Base-by-base conservation (phyloP, 2,113 vertebrate genomes). In the Gavialis gangeticus region DNA sequence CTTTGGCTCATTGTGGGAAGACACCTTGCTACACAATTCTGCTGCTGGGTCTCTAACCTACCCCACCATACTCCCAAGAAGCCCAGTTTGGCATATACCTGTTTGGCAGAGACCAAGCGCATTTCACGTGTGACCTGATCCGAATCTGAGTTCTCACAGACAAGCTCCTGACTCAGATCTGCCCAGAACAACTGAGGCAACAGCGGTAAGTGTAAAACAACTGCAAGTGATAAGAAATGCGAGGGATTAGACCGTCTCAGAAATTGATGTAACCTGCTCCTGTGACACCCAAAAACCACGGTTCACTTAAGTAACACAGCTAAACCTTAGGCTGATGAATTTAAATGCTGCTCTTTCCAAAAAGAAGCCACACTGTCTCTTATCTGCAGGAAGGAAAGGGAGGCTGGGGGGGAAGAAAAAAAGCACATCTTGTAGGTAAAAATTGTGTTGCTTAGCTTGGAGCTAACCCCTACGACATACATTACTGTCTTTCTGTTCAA, bases 401-500 rank as follows among this genome's bases (percentile, higher is more conserved):
- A 19, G 60, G 13, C 22, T 66, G 37, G 63, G 16, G 77, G 30
- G 66, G 89, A 82, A 87, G 73, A 27, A 88, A 79, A 73, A 21
- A 90, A 93, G 93, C 90, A 96, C 91, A 96, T 98, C 96, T 96
- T 88, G 90, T 78, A 97, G 97, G 94, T 92, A 97, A 97, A 98
- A 97, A 95, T 93, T 96, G 93, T 95, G 96, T 97, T 97, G 97
- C 98, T 97, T 98, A 97, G 98, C 98, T 98, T 91, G 97, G 91
- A 98, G 98, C 98, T 98, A 98, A 98, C 97, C 98, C 96, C 97
- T 97, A 97, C 82, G 94, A 98, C 98, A 98, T 98, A 98, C 97
- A 98, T 98, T 98, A 98, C 98, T 97, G 98, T 98, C 98, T 98
- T 97, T 98, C 98, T 98, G 97, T 98, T 98, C 98, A 98, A 98